These are phyloP conservation scores for Salticus scenicus DNA, from an alignment of 2,888 invertebrate species.

Conservation along the genomic window DNA sequence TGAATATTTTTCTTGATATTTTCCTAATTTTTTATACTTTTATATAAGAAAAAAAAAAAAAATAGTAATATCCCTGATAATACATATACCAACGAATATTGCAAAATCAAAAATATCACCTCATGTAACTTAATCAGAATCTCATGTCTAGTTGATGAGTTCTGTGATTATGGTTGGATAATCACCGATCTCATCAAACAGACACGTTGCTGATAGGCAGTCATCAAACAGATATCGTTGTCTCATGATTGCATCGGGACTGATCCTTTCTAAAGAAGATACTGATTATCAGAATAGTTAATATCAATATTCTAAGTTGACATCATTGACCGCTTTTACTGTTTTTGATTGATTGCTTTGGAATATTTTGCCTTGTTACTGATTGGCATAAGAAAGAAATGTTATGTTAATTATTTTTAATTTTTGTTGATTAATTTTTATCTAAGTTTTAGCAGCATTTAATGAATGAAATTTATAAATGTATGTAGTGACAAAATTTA, in stretches of 20 bases:
- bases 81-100: too few relatives aligned
- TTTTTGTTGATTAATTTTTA: too few relatives aligned
- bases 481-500: too few relatives aligned
- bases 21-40: too few relatives aligned
- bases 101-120: background rate
- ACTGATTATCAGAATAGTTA: background rate
- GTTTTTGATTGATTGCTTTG: background rate
- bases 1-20: too few relatives aligned
- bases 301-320: background rate
- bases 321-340: background rate
- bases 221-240: background rate
- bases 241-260: background rate
- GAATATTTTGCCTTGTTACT: too few relatives aligned
- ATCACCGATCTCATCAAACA: background rate
- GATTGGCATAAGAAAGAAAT: too few relatives aligned
- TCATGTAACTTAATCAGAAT: background rate
- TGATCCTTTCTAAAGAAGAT: background rate
- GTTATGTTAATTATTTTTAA: too few relatives aligned
- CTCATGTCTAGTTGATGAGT: background rate
- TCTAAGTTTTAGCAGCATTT: too few relatives aligned
- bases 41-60: too few relatives aligned
- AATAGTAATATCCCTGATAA: too few relatives aligned
- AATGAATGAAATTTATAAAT: too few relatives aligned
- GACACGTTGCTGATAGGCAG: background rate
- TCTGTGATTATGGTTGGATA: background rate